phyloP scores from a whole-genome alignment of 2,888 invertebrate species.

The Erebia ligea region DNA sequence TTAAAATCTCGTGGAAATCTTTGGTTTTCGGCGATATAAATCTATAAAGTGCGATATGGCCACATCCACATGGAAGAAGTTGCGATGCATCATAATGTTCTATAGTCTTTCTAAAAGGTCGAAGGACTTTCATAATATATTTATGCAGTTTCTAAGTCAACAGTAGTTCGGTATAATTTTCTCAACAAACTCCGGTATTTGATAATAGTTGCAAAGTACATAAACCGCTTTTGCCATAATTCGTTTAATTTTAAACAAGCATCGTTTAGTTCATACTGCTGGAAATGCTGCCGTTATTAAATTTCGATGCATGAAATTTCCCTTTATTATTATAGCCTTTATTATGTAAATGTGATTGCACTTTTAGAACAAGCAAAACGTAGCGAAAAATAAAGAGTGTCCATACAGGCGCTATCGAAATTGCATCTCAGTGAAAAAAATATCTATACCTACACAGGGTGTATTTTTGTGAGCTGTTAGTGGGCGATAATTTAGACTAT shows the following conservation, averaged over 20 bases:
- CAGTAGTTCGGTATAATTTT: neutral
- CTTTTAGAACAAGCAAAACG: neutral
- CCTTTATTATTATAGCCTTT: neutral
- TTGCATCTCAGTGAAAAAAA: neutral
- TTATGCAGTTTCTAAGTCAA: neutral
- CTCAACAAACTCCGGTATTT: slow-evolving; percentile 3
- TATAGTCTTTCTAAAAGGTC: neutral
- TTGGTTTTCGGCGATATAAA: too few species aligned
- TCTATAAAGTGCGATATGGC: too few species aligned
- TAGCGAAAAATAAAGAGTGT: neutral
- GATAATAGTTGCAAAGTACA: slow-evolving; percentile 4
- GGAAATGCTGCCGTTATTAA: neutral
- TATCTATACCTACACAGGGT: too few species aligned
- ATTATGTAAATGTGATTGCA: slow-evolving; percentile 2
- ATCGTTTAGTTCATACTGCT: neutral
- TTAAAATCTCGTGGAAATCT: too few species aligned
- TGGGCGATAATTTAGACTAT: too few species aligned
- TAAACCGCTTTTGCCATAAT: slow-evolving; percentile 2
- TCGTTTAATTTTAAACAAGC: neutral
- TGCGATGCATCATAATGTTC: neutral
- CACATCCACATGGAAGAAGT: too few species aligned
- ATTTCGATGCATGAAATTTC: neutral
- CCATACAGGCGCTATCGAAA: neutral
- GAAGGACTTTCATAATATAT: neutral
- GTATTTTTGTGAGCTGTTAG: too few species aligned